Evolutionary conservation across 2,888 invertebrate species (phyloP), one percentile per base, ranked within the genome.

Genomic region (Drosophila sordidapex): DNA sequence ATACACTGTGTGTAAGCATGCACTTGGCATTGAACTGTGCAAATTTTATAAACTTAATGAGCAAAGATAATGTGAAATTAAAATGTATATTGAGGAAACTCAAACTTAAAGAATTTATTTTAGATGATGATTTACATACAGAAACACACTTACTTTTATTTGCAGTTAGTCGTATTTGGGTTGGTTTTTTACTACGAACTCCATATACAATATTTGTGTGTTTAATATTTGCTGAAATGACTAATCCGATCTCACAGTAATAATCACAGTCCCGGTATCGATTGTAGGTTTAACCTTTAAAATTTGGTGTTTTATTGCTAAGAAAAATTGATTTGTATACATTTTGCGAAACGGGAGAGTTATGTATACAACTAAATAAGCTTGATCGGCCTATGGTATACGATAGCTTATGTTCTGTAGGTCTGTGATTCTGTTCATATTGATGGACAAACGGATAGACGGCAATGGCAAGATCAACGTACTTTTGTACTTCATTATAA

Each of bases 21-120:
- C 38, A 52, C 49, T 27, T 54, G 48, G 49, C 36, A 25, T 76
- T 21, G 38, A 70, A 74, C 75, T 79, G 71, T 71, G 58, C 70
- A 74, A 68, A 68, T 75, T 74, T 80, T 87, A 87, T 89, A 83
- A 87, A 89, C 78, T 76, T 83, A 87, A 87, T 89, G 89, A 87
- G 79, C 71, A 73, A 71, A 74, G 70, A 79, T 82, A 83, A 82
- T 78, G 78, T 56, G 72, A 76, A 71, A 83, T 78, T 86, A 75
- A 79, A 87, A 82, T 73, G 73, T 70, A 71, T 72, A 77, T 77
- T 79, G 57, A 52, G 74, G 57, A 27, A 70, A 65, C 73, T 64
- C 59, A 70, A 68, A 57, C 56, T 71, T 52, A 36, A 35, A 10
- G 31, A 31, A 71, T 76, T 76, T 53, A 63, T 64, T 54, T 58